Conservation (phyloP, 2,888 invertebrate genomes). For the Ligdia adustata region DNA sequence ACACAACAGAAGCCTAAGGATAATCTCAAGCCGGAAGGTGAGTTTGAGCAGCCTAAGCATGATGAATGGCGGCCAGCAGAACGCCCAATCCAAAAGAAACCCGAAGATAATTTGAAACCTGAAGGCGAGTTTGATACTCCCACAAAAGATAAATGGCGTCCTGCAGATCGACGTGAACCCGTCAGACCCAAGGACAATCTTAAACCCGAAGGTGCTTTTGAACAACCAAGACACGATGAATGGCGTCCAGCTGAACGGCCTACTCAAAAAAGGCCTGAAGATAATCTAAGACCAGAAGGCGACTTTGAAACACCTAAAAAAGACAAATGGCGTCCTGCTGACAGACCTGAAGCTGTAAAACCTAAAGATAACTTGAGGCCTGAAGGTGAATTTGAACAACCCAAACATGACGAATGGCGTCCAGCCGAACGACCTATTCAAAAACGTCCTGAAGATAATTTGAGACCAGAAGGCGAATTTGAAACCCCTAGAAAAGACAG, state of each 20-base stretch:
- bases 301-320: slow-evolving; percentile 49
- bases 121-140: slow-evolving; percentile 81
- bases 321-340: slow-evolving; percentile 73
- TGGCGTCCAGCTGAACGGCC: slow-evolving; percentile 61
- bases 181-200: slow-evolving; percentile 8
- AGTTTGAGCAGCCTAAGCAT: neutral
- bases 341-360: slow-evolving; percentile 77
- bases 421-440: slow-evolving; percentile 67
- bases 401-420: slow-evolving; percentile 65
- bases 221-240: slow-evolving; percentile 45
- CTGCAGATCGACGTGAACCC: slow-evolving; percentile 31
- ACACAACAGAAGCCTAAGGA: slow-evolving; percentile 56
- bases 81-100: neutral
- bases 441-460: slow-evolving; percentile 73
- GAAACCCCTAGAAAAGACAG: slow-evolving; percentile 51
- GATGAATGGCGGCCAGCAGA: slow-evolving; percentile 7
- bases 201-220: slow-evolving; percentile 70
- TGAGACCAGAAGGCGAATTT: slow-evolving; percentile 48
- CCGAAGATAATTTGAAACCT: slow-evolving; percentile 58
- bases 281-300: slow-evolving; percentile 71
- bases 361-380: slow-evolving; percentile 84
- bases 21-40: slow-evolving; percentile 66
- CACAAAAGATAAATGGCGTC: slow-evolving; percentile 53
- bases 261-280: slow-evolving; percentile 38
- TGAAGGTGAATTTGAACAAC: slow-evolving; percentile 83